A percentile compares a stretch with the other conserved stretches of the same genome.
These are phyloP conservation scores for Cosmorhoe ocellata DNA, from an alignment of 2,888 invertebrate genomes.

Conservation along the genomic window DNA sequence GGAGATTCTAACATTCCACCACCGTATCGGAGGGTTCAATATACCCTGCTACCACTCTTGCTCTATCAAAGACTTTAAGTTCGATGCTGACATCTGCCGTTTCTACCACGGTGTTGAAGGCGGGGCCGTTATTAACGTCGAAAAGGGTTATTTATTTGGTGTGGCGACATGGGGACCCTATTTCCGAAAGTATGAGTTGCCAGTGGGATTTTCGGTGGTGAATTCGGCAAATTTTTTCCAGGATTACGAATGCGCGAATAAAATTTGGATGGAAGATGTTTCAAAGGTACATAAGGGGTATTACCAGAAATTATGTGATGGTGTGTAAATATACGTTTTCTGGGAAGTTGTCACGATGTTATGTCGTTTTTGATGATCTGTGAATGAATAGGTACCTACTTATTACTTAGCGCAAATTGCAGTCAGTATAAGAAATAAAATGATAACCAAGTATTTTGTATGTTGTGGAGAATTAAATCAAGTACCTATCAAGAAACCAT, in stretches of 20 bases:
- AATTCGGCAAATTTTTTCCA: conserved; percentile 53
- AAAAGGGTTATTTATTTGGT: conserved; percentile 47
- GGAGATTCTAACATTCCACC: conserved; percentile 39
- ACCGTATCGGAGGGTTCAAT: conserved; percentile 35
- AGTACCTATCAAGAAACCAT: not conserved
- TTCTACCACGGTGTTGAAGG: conserved; percentile 58
- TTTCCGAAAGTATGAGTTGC: conserved; percentile 38
- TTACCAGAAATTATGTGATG: conserved; percentile 53
- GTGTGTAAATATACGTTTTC: not conserved
- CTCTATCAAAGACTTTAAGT: conserved; percentile 32
- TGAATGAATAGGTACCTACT: too few species aligned
- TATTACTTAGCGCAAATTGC: too few species aligned
- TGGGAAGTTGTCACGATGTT: too few species aligned
- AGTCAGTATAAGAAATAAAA: too few species aligned
- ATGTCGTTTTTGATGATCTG: too few species aligned
- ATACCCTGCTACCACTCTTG: conserved; percentile 66
- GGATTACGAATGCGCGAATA: conserved; percentile 53
- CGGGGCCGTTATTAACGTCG: conserved; percentile 46
- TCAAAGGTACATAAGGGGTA: conserved; percentile 29
- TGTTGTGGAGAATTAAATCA: not conserved
- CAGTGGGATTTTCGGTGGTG: conserved; percentile 58
- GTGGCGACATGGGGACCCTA: conserved; percentile 58
- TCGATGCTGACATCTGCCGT: conserved; percentile 31
- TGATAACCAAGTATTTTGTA: too few species aligned
- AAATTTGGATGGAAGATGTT: conserved; percentile 40